Evolutionary conservation across 2,797 vertebrate species (phyloP), one percentile per base, ranked within the genome.

Genomic region (Chaunax sp.): DNA sequence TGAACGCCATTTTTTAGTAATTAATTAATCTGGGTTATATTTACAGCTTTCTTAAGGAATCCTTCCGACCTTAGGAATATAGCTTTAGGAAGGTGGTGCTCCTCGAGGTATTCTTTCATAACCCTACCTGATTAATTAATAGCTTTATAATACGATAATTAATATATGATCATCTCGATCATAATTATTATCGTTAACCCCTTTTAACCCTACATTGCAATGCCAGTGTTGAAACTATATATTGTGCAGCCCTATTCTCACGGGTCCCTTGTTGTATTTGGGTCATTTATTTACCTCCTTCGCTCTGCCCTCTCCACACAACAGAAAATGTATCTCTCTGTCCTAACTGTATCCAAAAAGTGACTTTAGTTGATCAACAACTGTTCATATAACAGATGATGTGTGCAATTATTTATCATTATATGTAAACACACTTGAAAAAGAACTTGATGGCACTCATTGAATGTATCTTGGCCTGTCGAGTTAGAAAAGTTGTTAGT

Each of bases 401-500:
- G 46, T 30, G 38, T 20, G 6, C 6, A 37, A 11, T 10, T 10
- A 2, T 49, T 2, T 7, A 3, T 13, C n/a, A 45, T 49, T 35
- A 50, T 6, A 2, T 22, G 1, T 25, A 26, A 35, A 56, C n/a
- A n/a, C n/a, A n/a, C n/a, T 30, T 30, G 8, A 30, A 30, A 26
- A 40, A 40, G 33, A 41, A 19, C 18, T 28, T 20, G 23, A 30
- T 44, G 54, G 19, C 10, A 11, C n/a, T 19, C 5, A 18, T 47
- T 28, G 14, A 60, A 6, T 46, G 18, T n/a, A 15, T 54, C 50
- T 63, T 69, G 25, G 44, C n/a, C 26, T 14, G 22, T 56, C n/a
- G n/a, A n/a, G n/a, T n/a, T n/a, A n/a, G n/a, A 30, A 30, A 4
- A 30, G 30, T 79, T 68, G 59, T 69, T 50, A 75, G 53, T 78